Conservation (phyloP, 2,113 vertebrate genomes). For the Brachionichthys hirsutus region DNA sequence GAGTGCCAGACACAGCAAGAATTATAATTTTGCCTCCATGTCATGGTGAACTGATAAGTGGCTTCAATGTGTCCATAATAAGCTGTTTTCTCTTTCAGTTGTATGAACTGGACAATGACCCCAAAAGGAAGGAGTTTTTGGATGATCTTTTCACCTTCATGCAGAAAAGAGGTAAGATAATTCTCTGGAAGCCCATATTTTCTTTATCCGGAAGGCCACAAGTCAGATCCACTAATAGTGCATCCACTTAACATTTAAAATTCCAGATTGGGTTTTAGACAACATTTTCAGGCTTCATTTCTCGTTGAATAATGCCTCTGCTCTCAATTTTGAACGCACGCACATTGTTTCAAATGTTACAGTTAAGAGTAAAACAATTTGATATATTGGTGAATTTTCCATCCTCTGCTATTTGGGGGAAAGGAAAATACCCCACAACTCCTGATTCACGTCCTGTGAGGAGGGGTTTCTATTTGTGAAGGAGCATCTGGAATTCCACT, state of each 20-base stretch:
- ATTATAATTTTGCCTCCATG: not conserved
- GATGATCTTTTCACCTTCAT: constrained; percentile 97
- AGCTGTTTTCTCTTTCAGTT: constrained; percentile 74
- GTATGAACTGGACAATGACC: constrained; percentile 92
- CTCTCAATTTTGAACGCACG: not conserved
- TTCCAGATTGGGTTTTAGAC: not conserved
- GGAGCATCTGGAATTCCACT: constrained; percentile 29
- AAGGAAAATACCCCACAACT: constrained; percentile 32
- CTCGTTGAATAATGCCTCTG: not conserved
- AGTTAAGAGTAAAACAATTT: constrained; percentile 10
- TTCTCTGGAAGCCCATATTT: not conserved
- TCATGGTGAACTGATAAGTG: not conserved
- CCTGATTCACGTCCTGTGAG: constrained; percentile 40
- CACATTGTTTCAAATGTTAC: not conserved
- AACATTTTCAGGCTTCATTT: not conserved
- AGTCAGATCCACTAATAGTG: not conserved
- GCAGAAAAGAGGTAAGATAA: constrained; percentile 91
- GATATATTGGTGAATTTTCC: constrained; percentile 8
- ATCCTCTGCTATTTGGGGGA: constrained; percentile 22
- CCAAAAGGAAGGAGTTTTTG: constrained; percentile 94
- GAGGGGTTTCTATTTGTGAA: not conserved
- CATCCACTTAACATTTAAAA: not conserved
- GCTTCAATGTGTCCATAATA: not conserved
- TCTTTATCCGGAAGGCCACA: not conserved
- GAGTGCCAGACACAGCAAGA: not conserved